Evolutionary conservation across 2,888 invertebrate genomes (phyloP), one percentile per base, ranked within the genome.

Genomic region (Leucophenga montana): DNA sequence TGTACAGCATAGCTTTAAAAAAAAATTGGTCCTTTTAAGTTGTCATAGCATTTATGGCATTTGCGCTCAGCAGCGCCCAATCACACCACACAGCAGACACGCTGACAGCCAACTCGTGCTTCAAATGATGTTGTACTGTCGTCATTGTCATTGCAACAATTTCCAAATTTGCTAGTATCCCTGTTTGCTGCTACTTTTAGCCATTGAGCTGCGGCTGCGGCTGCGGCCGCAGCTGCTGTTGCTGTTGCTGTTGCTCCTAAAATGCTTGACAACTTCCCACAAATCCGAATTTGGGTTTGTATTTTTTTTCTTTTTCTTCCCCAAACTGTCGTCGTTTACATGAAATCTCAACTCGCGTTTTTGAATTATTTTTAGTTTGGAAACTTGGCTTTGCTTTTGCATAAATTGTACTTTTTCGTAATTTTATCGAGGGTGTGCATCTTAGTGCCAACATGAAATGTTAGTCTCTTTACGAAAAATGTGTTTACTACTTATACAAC

Each of bases 51-150:
- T 39, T 39, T 39, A 39, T 39, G 39, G 11, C 39, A 39, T 5
- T 39, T 8, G 4, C 39, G 8, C 5, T 39, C 39, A 3, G 9
- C 3, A 5, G 9, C 9, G 1, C 5, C 39, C 39, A 39, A 11
- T 39, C 39, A 27, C 11, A 11, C 39, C 3, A 8, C 11, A 11
- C 39, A 3, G 39, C 39, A 39, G 8, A 11, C 39, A 39, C 5
- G 39, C 69, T 76, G 82, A 68, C 70, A 67, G 57, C 27, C 18
- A 77, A 78, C 80, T 79, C 80, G 80, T 82, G 83, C 83, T 80
- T 77, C 73, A 79, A 82, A 79, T 80, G 82, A 80, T 78, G 82
- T 79, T 76, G 78, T 82, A 33, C 39, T 33, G 54, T 54, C n/a
- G 59, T 61, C 16, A 9, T 59, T 61, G 13, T 65, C 44, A 66